A percentile compares a stretch with the other conserved stretches of the same genome.
Conservation (phyloP, 1,140 invertebrate species). For the Pseudachorutes palmiensis region DNA sequence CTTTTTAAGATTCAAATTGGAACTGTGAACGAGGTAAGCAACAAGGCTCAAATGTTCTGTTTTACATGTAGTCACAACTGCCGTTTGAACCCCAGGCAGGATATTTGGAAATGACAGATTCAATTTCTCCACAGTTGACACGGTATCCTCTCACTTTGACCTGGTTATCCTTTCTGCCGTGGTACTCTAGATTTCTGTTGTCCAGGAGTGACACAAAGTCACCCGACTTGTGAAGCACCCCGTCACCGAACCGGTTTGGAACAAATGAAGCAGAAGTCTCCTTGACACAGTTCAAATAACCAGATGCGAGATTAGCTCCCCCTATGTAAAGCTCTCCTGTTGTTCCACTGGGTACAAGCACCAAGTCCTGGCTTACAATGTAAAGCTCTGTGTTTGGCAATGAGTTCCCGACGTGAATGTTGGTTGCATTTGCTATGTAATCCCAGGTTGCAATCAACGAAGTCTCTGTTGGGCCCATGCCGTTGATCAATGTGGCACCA, state of each 20-base stretch:
- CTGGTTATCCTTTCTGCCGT: constrained; percentile 8
- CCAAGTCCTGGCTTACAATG: not conserved
- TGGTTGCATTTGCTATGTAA: not conserved
- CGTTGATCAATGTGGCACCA: not conserved
- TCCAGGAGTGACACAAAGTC: not conserved
- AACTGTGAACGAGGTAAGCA: constrained; percentile 2
- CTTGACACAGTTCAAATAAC: not conserved
- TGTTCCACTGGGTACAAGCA: not conserved
- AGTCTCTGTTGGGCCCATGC: not conserved
- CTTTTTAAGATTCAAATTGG: too few relatives aligned
- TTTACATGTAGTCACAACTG: not conserved
- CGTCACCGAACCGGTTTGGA: not conserved
- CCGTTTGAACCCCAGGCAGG: not conserved
- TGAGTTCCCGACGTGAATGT: not conserved
- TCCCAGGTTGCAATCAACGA: not conserved
- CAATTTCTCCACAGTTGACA: constrained; percentile 10
- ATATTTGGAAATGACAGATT: not conserved
- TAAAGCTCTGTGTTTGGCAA: not conserved
- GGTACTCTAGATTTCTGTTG: not conserved
- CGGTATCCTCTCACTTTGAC: constrained; percentile 13
- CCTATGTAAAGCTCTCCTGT: not conserved
- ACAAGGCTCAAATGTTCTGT: not conserved
- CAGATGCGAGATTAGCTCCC: not conserved
- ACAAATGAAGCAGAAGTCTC: not conserved
- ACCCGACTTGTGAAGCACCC: not conserved